Base-by-base conservation (phyloP, 2,888 invertebrate species). In the Amiota mariae region DNA sequence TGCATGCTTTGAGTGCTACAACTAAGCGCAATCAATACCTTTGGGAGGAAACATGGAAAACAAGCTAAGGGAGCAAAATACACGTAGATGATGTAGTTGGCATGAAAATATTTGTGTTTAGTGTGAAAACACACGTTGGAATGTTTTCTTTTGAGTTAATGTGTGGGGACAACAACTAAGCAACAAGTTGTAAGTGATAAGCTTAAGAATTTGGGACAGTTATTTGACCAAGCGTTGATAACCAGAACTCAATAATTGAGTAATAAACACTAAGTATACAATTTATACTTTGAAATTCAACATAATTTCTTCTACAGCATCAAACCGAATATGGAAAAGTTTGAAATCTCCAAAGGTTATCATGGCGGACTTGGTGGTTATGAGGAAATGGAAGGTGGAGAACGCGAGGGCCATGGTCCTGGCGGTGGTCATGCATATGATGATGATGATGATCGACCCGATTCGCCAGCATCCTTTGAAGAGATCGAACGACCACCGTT, bases 401-500 rank as follows among this genome's bases (percentile, higher is more conserved):
- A 88, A 8, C 82, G 78, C n/a, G 85, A 84, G 76, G 88, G 87
- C 71, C 82, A 82, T 46, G 88, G 88, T 3, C 88, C 88, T 4
- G 88, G 88, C 70, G 87, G 88, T 70, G 87, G 87, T 59, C 81
- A 86, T 68, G 84, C 81, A 71, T 84, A 81, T 75, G 15, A 80
- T 12, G 67, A 68, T 75, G 89, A 89, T 73, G 91, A 91, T 79
- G 94, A 93, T 87, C 93, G 93, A 87, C 90, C 91, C 82, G 94
- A 94, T 83, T 93, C 93, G 77, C 91, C 94, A 84, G 94, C 95
- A 85, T 95, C 95, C 72, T 92, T 95, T 84, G 95, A 95, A 71
- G 95, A 95, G 86, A 95, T 95, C 72, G 95, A 96, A 86, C 92
- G 96, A 79, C 97, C 97, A 68, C 96, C 96, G 20, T 92, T 96